phyloP scores from a whole-genome alignment of 2,888 invertebrate genomes.

The Luperina nickerlii region DNA sequence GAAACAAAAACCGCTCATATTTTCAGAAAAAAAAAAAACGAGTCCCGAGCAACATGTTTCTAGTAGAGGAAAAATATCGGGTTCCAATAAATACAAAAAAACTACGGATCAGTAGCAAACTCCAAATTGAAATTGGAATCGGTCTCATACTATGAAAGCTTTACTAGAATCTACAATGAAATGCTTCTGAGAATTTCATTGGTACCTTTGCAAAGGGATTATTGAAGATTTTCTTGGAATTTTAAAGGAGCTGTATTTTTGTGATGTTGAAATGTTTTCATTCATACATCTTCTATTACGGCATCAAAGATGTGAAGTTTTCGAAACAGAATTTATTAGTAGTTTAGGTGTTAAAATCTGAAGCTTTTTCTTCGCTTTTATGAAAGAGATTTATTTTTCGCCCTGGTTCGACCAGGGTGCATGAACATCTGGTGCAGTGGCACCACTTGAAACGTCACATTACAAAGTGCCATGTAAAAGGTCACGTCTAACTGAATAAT shows the following conservation, averaged over 20 bases:
- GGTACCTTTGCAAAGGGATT: constrained; percentile 9
- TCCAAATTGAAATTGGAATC: constrained; percentile 46
- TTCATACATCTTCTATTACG: not conserved
- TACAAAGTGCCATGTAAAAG: constrained; percentile 19
- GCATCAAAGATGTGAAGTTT: not conserved
- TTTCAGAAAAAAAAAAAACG: constrained; percentile 26
- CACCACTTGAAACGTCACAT: constrained; percentile 26
- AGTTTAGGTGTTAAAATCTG: not conserved
- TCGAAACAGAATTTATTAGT: not conserved
- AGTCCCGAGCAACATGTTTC: constrained; percentile 28
- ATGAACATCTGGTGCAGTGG: constrained; percentile 27
- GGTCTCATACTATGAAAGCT: constrained; percentile 20
- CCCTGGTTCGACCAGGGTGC: not conserved
- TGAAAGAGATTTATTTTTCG: not conserved
- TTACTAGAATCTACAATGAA: constrained; percentile 24
- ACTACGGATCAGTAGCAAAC: constrained; percentile 2
- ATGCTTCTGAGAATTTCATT: constrained; percentile 30
- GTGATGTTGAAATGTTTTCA: not conserved
- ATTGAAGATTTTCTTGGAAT: constrained; percentile 4
- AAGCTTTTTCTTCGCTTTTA: not conserved
- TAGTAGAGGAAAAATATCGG: constrained; percentile 22
- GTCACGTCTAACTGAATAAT: constrained; percentile 21
- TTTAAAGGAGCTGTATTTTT: constrained; percentile 11
- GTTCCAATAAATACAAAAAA: constrained; percentile 28
- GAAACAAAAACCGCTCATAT: constrained; percentile 3